These are phyloP conservation scores for Serranus cabrilla DNA, from an alignment of 2,797 vertebrate species.

Conservation along the genomic window DNA sequence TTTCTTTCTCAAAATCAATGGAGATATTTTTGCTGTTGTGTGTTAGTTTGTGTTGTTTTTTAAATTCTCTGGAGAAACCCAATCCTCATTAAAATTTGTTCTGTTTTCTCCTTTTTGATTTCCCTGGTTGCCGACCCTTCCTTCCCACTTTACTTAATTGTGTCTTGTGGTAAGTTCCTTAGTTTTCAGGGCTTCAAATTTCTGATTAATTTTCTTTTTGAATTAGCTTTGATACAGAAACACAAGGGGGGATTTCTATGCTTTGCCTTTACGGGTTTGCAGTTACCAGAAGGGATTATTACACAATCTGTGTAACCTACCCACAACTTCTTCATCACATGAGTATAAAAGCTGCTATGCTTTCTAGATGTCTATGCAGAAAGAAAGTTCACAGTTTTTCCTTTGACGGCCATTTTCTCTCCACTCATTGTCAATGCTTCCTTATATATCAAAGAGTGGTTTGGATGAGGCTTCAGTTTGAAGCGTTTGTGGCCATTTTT, in stretches of 20 bases:
- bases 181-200: constrained; percentile 88
- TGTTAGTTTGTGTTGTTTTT: constrained; percentile 77
- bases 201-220: constrained; percentile 70
- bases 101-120: constrained; percentile 97
- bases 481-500: neutral
- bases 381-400: neutral
- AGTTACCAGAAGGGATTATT: constrained; percentile 13
- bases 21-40: constrained; percentile 77
- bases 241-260: neutral
- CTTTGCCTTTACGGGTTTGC: constrained; percentile 17
- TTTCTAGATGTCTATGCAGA: constrained; percentile 3
- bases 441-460: neutral
- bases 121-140: constrained; percentile 97
- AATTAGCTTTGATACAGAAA: constrained; percentile 11
- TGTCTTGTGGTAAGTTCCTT: constrained; percentile 99
- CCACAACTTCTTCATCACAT: constrained; percentile 8
- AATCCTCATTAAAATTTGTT: constrained; percentile 98
- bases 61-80: constrained; percentile 87
- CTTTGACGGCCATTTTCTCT: neutral
- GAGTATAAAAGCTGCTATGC: constrained; percentile 1
- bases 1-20: constrained; percentile 72
- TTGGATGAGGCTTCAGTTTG: neutral
- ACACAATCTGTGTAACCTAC: neutral
- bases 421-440: neutral
- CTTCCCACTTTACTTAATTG: constrained; percentile 99